Evolutionary conservation across 2,113 vertebrate genomes (phyloP).

Genomic region (Cyanistes caeruleus): DNA sequence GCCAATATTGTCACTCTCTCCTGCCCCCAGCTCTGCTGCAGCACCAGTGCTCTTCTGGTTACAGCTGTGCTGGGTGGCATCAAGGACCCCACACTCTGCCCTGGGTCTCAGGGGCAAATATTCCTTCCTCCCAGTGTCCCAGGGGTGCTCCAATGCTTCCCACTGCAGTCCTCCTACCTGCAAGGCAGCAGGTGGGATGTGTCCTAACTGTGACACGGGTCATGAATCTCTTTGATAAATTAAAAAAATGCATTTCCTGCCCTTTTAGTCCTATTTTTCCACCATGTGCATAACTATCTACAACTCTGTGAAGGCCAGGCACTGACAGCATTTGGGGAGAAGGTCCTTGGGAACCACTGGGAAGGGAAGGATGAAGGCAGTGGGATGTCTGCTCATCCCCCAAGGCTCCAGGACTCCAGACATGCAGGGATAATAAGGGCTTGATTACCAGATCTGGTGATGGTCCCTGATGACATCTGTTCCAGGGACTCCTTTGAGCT

Average conservation of each 20-base stretch:
- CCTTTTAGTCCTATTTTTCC: not conserved
- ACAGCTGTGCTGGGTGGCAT: not conserved
- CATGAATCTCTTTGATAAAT: not conserved
- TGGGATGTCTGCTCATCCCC: not conserved
- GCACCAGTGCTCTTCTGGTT: not conserved
- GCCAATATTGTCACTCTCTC: not conserved
- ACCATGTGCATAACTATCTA: not conserved
- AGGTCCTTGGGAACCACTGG: not conserved
- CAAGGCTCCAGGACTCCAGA: not conserved
- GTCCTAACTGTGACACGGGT: rapidly evolving
- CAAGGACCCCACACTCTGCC: not conserved
- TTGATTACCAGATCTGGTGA: not conserved
- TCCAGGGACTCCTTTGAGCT: not conserved
- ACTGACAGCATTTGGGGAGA: not conserved
- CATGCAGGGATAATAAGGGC: not conserved
- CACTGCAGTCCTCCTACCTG: not conserved
- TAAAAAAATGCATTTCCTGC: not conserved
- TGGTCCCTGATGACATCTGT: not conserved
- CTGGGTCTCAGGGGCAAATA: rapidly evolving
- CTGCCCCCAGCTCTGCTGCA: not conserved
- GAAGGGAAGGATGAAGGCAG: not conserved
- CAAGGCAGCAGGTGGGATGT: not conserved
- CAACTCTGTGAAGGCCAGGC: not conserved
- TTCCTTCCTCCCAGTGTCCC: not conserved
- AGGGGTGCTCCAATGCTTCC: not conserved